Percentiles rank a stretch among this genome's conserved stretches.
Conservation (phyloP, 2,797 vertebrate species). For the Hyperoplus lanceolatus region DNA sequence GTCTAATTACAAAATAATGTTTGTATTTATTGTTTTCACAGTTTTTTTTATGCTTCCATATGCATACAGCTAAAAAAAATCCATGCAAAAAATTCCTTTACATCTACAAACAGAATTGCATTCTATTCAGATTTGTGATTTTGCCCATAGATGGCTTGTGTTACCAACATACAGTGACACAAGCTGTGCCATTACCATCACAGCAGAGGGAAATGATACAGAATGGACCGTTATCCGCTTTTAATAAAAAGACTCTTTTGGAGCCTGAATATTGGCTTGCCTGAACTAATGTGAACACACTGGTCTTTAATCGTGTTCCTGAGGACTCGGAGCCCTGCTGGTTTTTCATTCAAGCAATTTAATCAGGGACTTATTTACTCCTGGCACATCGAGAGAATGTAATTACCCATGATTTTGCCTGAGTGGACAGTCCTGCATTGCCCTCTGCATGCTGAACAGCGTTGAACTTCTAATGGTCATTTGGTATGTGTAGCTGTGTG, state of each 20-base stretch:
- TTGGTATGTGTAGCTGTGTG: background rate
- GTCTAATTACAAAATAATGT: background rate
- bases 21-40: background rate
- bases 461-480: constrained; percentile 31
- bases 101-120: no score
- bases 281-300: constrained; percentile 26
- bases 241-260: constrained; percentile 51
- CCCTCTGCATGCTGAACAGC: constrained; percentile 17
- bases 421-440: constrained; percentile 19
- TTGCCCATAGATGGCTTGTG: background rate
- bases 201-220: constrained; percentile 9
- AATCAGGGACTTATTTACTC: constrained; percentile 45
- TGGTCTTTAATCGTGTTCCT: constrained; percentile 42
- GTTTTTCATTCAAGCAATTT: constrained; percentile 37
- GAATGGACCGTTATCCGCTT: constrained; percentile 13
- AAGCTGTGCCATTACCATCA: constrained; percentile 18
- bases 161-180: constrained; percentile 17
- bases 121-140: constrained; percentile 3
- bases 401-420: constrained; percentile 41
- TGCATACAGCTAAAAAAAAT: background rate
- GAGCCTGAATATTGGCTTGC: constrained; percentile 14
- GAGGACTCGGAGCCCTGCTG: constrained; percentile 20
- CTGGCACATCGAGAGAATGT: constrained; percentile 34
- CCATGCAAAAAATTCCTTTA: no score
- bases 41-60: background rate